Evolutionary conservation across 2,797 vertebrate genomes (phyloP), one percentile per base, ranked within the genome.

Genomic region (Labeo calbasu): DNA sequence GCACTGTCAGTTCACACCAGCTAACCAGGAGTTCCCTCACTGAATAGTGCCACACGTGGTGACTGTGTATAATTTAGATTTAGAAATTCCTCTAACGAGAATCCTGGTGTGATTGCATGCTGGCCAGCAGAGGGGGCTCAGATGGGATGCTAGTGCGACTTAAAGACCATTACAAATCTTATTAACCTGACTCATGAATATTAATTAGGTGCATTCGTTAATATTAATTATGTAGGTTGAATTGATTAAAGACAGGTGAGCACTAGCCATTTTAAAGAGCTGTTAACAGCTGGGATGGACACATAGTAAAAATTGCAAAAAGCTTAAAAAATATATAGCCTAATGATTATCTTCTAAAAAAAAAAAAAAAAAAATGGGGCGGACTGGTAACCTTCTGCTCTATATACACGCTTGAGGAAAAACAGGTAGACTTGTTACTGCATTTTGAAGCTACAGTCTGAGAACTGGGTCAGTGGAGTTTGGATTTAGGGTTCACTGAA

Each of bases 401-500:
- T 15, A 32, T 15, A 32, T 25, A 25, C 5, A 7, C 1, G 4
- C 65, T 66, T 21, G 23, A 65, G 36, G 63, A 70, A 53, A 79
- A 51, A 57, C 28, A 82, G 78, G 76, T 48, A 71, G 32, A 80
- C 65, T 77, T 79, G 55, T 71, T 55, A 63, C 73, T 25, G 82
- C 51, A 63, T 85, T 57, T 66, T 36, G 68, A 65, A 76, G 70
- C 72, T n/a, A 55, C 19, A 69, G 17, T 70, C 32, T 81, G 77
- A 85, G 73, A 88, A 87, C 57, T 53, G 81, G 78, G 77, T 88
- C 84, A 81, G 69, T 83, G 70, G 73, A 28, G 66, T 84, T 83
- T 88, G 69, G 63, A 81, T 78, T 82, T 13, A 50, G 25, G 79
- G 86, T 85, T 76, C 81, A 79, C 61, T 72, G 53, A 77, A 85